Percentiles rank a stretch among this genome's conserved stretches.
phyloP scores from a whole-genome alignment of 2,888 invertebrate genomes.

The Pollenia griseotomentosa region DNA sequence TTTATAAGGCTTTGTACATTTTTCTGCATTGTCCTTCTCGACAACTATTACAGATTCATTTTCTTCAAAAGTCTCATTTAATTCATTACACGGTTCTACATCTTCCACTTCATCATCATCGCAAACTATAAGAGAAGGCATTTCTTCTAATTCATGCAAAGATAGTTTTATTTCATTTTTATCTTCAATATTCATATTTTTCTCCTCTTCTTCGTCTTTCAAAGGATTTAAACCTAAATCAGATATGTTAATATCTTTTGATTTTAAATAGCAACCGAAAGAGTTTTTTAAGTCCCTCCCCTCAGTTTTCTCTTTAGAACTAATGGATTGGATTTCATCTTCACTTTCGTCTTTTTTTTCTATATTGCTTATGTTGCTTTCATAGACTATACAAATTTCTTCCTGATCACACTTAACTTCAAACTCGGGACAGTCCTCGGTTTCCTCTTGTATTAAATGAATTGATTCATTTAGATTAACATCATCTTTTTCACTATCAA shows the following conservation, averaged over 20 bases:
- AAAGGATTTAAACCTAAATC: slow-evolving; percentile 77
- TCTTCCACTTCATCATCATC: slow-evolving; percentile 47
- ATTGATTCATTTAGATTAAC: slow-evolving; percentile 16
- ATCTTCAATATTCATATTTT: neutral
- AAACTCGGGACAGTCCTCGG: slow-evolving; percentile 6
- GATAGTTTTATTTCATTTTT: neutral
- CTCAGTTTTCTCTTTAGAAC: neutral
- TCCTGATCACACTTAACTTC: neutral
- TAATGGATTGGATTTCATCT: neutral
- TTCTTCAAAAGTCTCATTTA: slow-evolving; percentile 63
- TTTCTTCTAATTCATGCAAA: slow-evolving; percentile 70
- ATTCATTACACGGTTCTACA: neutral
- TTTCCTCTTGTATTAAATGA: slow-evolving; percentile 37
- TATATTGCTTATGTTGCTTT: slow-evolving; percentile 20
- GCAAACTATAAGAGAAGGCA: slow-evolving; percentile 77
- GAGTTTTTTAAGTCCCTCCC: neutral
- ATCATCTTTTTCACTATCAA: neutral
- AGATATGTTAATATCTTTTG: slow-evolving; percentile 70
- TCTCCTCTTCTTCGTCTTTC: slow-evolving; percentile 41
- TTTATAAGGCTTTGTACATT: slow-evolving; percentile 40
- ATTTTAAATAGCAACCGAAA: slow-evolving; percentile 72
- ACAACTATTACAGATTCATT: slow-evolving; percentile 41
- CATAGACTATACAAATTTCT: slow-evolving; percentile 23
- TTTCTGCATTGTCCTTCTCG: slow-evolving; percentile 1
- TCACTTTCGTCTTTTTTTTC: slow-evolving; percentile 17